Evolutionary conservation across 2,888 invertebrate species (phyloP).

Genomic region (Hedya salicella): DNA sequence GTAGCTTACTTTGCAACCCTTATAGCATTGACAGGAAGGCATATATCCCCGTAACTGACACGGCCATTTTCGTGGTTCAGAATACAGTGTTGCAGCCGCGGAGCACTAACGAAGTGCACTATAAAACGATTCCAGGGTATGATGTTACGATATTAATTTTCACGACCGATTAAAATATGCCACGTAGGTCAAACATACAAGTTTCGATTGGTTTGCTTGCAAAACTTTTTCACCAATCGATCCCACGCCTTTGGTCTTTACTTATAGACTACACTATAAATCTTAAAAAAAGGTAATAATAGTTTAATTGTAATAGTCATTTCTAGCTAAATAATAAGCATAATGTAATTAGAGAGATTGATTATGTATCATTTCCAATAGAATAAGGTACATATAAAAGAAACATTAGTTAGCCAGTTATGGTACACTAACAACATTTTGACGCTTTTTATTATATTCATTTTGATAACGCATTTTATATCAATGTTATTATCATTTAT

Average conservation of each 20-base stretch:
- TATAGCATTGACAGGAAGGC: constrained; percentile 7
- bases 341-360: no score
- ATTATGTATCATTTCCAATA: no score
- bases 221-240: constrained; percentile 1
- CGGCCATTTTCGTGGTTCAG: constrained; percentile 44
- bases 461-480: no score
- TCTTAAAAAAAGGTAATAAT: no score
- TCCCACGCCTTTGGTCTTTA: neutral
- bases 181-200: constrained; percentile 8
- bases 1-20: constrained; percentile 8
- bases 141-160: constrained; percentile 58
- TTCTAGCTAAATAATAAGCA: no score
- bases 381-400: no score
- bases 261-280: neutral
- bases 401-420: no score
- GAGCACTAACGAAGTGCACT: constrained; percentile 67
- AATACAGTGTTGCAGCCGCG: constrained; percentile 53
- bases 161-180: constrained; percentile 50
- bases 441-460: neutral
- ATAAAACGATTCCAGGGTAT: constrained; percentile 58
- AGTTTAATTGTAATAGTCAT: no score
- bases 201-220: constrained; percentile 2
- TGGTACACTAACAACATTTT: no score
- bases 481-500: no score
- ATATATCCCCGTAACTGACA: constrained; percentile 13